Evolutionary conservation across 2,797 vertebrate genomes (phyloP).

Genomic region (Linurgus olivaceus): DNA sequence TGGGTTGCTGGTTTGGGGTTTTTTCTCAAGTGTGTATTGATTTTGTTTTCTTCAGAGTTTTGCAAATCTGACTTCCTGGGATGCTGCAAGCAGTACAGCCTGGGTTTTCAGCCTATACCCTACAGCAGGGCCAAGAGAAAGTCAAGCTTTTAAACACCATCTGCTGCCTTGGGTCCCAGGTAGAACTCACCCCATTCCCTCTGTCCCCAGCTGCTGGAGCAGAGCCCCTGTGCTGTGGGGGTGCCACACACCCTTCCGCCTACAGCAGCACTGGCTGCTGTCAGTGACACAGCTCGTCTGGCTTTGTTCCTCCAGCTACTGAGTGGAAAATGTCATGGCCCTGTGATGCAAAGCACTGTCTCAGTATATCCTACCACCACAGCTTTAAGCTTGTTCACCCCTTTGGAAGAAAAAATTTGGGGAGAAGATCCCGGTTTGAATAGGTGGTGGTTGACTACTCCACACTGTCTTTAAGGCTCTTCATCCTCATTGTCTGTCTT

Average conservation of each 20-base stretch:
- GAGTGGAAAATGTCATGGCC: rapidly evolving
- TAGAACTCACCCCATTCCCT: background rate
- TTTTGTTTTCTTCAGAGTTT: background rate
- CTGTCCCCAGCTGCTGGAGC: background rate
- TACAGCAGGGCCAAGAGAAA: background rate
- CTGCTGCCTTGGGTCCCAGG: background rate
- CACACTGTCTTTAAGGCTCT: background rate
- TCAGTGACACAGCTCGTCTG: background rate
- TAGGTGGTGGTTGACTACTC: background rate
- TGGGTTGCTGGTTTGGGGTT: rapidly evolving
- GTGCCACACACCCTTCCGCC: rapidly evolving
- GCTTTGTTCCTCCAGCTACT: background rate
- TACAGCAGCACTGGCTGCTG: background rate
- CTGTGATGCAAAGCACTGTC: background rate
- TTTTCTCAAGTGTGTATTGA: background rate
- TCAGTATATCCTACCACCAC: background rate
- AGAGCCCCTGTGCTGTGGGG: background rate
- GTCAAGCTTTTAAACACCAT: background rate
- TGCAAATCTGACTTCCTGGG: background rate
- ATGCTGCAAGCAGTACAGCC: background rate
- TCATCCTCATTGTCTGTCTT: background rate
- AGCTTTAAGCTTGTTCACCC: background rate
- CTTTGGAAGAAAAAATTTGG: background rate
- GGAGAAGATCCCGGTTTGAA: background rate
- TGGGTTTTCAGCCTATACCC: background rate